Evolutionary conservation across 2,888 invertebrate genomes (phyloP).

Genomic region (Cybosia mesomella): DNA sequence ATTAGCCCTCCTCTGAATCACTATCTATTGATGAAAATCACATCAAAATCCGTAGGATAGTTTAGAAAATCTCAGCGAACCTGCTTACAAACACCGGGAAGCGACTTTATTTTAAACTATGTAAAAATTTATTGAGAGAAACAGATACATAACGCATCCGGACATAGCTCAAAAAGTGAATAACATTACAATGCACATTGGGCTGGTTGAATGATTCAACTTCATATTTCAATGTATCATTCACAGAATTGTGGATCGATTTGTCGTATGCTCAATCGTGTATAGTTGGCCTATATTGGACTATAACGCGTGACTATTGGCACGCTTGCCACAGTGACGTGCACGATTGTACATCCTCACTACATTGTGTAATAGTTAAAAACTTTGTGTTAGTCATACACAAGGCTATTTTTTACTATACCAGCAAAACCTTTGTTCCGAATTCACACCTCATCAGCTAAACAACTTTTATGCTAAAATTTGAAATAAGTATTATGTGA

Average conservation of each 20-base stretch:
- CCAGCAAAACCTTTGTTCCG: slow-evolving; percentile 3
- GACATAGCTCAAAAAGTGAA: too few relatives aligned
- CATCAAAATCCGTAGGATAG: too few relatives aligned
- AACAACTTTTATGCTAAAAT: neutral
- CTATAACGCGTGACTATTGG: slow-evolving; percentile 45
- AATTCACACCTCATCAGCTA: neutral
- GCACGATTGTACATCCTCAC: slow-evolving; percentile 38
- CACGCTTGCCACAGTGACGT: slow-evolving; percentile 37
- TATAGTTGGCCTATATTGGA: slow-evolving; percentile 6
- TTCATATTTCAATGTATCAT: slow-evolving; percentile 7
- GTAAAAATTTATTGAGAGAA: too few relatives aligned
- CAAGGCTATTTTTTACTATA: slow-evolving; percentile 10
- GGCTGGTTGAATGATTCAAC: neutral
- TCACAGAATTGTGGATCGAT: slow-evolving; percentile 8
- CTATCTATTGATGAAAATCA: too few relatives aligned
- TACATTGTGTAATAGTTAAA: slow-evolving; percentile 6
- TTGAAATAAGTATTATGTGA: too few relatives aligned
- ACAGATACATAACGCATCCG: too few relatives aligned
- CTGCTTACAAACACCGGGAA: too few relatives aligned
- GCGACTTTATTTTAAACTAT: too few relatives aligned
- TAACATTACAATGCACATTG: neutral
- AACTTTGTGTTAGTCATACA: slow-evolving; percentile 26
- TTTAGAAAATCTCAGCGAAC: too few relatives aligned
- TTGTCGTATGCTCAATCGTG: slow-evolving; percentile 7
- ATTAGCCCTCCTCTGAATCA: too few relatives aligned